Evolutionary conservation across 2,888 invertebrate genomes (phyloP).

Genomic region (Noctua janthina): DNA sequence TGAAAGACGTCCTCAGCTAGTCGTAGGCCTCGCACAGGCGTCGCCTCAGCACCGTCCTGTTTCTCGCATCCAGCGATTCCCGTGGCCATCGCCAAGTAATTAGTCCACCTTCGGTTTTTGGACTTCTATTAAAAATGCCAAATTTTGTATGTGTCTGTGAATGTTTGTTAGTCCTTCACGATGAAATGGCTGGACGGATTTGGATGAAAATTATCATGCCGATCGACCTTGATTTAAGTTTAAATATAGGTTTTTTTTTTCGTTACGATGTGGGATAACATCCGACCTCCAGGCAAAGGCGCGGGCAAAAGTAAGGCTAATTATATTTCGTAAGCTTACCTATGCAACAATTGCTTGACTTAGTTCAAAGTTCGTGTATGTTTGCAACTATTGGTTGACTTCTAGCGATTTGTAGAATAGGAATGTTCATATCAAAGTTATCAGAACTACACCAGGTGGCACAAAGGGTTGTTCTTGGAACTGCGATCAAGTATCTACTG

Average conservation of each 20-base stretch:
- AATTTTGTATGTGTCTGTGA: neutral
- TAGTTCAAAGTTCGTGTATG: neutral
- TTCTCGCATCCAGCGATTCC: neutral
- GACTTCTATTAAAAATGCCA: neutral
- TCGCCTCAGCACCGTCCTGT: neutral
- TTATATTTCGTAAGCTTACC: neutral
- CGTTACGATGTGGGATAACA: neutral
- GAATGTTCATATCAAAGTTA: slow-evolving; percentile 17
- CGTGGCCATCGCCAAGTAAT: neutral
- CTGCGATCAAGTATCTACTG: neutral
- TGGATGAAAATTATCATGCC: neutral
- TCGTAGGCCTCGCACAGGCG: neutral
- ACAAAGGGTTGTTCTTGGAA: neutral
- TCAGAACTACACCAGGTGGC: neutral
- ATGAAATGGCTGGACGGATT: neutral
- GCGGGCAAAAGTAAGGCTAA: neutral
- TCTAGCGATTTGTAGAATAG: neutral
- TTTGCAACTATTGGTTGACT: neutral
- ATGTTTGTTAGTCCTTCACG: neutral
- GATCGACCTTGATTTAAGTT: neutral
- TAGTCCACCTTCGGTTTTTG: neutral
- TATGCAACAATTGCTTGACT: neutral
- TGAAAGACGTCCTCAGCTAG: neutral
- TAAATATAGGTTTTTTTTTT: neutral
- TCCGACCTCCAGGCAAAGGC: neutral